Conservation (phyloP, 2,113 vertebrate species). For the Reinhardtius hippoglossoides region DNA sequence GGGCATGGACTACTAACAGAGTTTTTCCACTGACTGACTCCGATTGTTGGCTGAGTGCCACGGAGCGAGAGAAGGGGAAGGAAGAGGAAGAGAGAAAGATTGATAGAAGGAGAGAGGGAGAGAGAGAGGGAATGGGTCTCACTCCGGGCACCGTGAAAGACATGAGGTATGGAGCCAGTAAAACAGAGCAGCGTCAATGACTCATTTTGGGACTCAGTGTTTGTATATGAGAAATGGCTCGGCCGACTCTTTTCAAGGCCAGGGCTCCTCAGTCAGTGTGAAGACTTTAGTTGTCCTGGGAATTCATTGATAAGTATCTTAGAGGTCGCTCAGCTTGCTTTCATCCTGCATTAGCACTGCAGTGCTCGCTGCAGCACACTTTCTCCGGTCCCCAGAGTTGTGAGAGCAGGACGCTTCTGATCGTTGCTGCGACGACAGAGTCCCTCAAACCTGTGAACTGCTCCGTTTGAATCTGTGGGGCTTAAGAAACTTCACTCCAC, state of each 20-base stretch:
- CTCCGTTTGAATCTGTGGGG: slow-evolving; percentile 7
- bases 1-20: slow-evolving; percentile 76
- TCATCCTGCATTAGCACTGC: slow-evolving; percentile 70
- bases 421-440: slow-evolving; percentile 17
- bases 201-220: slow-evolving; percentile 44
- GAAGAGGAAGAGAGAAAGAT: slow-evolving; percentile 22
- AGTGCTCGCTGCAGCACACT: slow-evolving; percentile 63
- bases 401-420: slow-evolving; percentile 18
- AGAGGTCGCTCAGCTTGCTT: slow-evolving; percentile 69
- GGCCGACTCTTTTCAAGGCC: slow-evolving; percentile 38
- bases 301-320: slow-evolving; percentile 61
- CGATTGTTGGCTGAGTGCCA: slow-evolving; percentile 67
- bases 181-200: slow-evolving; percentile 26
- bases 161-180: slow-evolving; percentile 25
- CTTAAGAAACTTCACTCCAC: slow-evolving; percentile 8
- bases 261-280: slow-evolving; percentile 40
- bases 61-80: slow-evolving; percentile 37
- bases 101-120: slow-evolving; percentile 23
- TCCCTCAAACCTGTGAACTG: neutral
- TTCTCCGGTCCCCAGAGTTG: slow-evolving; percentile 14
- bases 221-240: slow-evolving; percentile 32
- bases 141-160: slow-evolving; percentile 27
- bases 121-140: slow-evolving; percentile 25
- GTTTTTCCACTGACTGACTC: slow-evolving; percentile 76
- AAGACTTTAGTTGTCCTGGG: slow-evolving; percentile 47